Evolutionary conservation across 2,888 invertebrate species (phyloP).

Genomic region (Auanema sp.): DNA sequence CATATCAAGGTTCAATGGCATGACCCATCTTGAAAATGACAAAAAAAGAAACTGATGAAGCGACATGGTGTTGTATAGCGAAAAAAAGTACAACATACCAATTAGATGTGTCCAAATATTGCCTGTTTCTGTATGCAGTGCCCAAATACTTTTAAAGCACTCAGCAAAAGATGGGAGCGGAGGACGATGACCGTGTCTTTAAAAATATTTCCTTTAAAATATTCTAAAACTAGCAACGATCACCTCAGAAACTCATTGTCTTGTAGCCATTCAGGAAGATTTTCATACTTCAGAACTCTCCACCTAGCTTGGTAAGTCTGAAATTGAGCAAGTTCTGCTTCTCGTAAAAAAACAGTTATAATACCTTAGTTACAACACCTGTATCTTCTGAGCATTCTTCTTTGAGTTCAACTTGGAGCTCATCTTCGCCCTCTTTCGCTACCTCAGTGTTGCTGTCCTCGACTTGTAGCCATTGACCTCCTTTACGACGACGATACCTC

Average conservation of each 20-base stretch:
- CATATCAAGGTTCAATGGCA: neutral
- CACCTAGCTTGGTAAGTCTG: constrained; percentile 53
- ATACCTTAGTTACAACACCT: constrained; percentile 48
- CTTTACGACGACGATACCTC: constrained; percentile 47
- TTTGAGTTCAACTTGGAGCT: constrained; percentile 49
- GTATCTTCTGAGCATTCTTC: constrained; percentile 50
- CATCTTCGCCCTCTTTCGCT: constrained; percentile 37
- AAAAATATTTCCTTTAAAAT: constrained; percentile 4
- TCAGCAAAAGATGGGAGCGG: constrained; percentile 92
- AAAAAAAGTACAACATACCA: constrained; percentile 64
- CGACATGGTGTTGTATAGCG: neutral
- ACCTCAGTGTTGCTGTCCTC: constrained; percentile 29
- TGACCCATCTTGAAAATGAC: neutral
- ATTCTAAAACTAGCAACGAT: neutral
- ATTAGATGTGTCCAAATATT: constrained; percentile 98
- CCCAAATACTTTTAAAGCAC: constrained; percentile 97
- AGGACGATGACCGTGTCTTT: constrained; percentile 80
- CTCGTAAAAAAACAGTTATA: neutral
- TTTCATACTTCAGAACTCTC: constrained; percentile 73
- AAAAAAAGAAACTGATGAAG: neutral
- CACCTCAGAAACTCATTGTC: constrained; percentile 61
- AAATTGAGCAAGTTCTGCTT: neutral
- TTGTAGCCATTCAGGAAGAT: constrained; percentile 90
- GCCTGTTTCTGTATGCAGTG: constrained; percentile 97
- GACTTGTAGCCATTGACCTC: constrained; percentile 53